Evolutionary conservation across 2,888 invertebrate species (phyloP).

Genomic region (Hybos culiciformis): DNA sequence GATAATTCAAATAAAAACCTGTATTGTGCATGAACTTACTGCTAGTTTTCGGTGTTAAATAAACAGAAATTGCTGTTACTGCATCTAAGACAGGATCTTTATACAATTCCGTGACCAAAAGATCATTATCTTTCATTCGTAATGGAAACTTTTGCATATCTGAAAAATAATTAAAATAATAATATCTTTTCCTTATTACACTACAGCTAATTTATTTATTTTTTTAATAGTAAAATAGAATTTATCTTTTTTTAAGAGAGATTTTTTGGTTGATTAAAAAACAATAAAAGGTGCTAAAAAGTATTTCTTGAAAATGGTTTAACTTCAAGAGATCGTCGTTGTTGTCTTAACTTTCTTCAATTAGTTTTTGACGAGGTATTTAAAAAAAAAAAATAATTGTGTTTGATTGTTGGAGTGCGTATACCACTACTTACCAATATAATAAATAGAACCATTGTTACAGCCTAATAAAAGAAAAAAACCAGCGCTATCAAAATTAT

Average conservation of each 20-base stretch:
- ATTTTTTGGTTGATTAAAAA: neutral
- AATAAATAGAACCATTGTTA: constrained; percentile 92
- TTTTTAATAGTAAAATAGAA: neutral
- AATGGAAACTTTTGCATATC: constrained; percentile 99
- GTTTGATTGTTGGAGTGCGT: neutral
- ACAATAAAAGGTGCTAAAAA: neutral
- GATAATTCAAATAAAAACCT: too few relatives aligned
- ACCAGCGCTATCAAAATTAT: constrained; percentile 94
- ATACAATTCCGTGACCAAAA: constrained; percentile 91
- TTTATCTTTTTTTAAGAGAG: neutral
- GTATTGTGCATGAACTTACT: too few relatives aligned
- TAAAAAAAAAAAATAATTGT: too few relatives aligned
- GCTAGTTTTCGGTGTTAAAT: constrained; percentile 97
- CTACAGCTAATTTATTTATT: neutral
- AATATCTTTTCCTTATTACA: neutral
- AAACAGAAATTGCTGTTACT: constrained; percentile 95
- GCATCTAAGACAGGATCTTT: constrained; percentile 88
- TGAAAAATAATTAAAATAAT: constrained; percentile 29
- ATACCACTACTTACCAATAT: constrained; percentile 70
- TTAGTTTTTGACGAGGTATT: too few relatives aligned
- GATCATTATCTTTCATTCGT: constrained; percentile 97
- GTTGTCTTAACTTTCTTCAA: too few relatives aligned
- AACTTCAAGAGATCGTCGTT: too few relatives aligned
- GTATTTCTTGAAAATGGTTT: neutral
- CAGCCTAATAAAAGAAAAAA: constrained; percentile 90